Base-by-base conservation (phyloP, 2,888 invertebrate species). In the Eupithecia insigniata region DNA sequence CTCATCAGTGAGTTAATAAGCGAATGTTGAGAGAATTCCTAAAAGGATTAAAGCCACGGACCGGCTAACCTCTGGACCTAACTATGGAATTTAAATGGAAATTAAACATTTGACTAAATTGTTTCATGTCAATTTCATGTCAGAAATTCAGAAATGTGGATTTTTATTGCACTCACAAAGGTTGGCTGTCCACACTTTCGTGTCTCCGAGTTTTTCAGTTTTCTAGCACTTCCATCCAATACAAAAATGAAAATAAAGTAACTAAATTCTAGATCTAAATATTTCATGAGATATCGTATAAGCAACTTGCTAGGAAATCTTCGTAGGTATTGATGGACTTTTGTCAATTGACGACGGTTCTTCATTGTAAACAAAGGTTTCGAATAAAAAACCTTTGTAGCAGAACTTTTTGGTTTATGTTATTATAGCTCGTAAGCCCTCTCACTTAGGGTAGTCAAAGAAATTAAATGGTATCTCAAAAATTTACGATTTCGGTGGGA, bases 1-100 rank as follows among this genome's bases (percentile, higher is more conserved):
- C 86, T 90, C 89, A 89, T 87, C 83, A 82, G 78, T 81, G 81
- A 83, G 83, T 86, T 85, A 88, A 87, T 87, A 86, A 84, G 81
- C 70, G 77, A 76, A 72, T 75, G 76, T 77, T 69, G 71, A 80
- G 84, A 84, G 85, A 87, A 89, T 89, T 87, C 85, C 88, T 89
- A 88, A 90, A 91, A 88, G 91, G 90, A 92, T 92, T 92, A 91
- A 61, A 32, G 39, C 46, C 46, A 30, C 36, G 60, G 74, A 67
- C 62, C 12, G 28, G 58, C 14, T 32, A 51, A 16, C 30, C 14
- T 34, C 26, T 71, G 71, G 74, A 74, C 51, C 1, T 36, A 22
- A 36, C 8, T 22, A 7, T 62, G 10, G 3, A 26, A 26, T 26
- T 36, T 26, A 36, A 64, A 39, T 22, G 30, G 16, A 8, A 30